These are phyloP conservation scores for Drosophila obscura DNA, from an alignment of 1,140 invertebrate species.

Conservation along the genomic window DNA sequence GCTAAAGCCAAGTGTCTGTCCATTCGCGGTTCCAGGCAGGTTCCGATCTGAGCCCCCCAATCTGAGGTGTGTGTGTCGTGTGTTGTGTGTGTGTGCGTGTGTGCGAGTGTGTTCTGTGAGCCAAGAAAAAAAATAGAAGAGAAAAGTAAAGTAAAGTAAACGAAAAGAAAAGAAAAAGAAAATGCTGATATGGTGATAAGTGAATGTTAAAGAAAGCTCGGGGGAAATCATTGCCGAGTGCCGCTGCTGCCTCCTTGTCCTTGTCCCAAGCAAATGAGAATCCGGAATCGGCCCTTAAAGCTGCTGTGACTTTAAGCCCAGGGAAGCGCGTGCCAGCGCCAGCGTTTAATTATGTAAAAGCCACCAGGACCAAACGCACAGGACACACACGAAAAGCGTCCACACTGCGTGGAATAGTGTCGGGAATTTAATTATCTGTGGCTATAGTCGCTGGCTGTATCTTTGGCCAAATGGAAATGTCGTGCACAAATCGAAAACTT, in stretches of 20 bases:
- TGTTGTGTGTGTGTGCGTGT: conserved; percentile 1
- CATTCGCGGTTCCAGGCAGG: conserved; percentile 4
- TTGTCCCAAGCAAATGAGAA: conserved; percentile 52
- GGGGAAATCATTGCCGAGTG: conserved; percentile 80
- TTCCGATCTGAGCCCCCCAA: background rate
- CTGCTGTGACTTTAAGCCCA: conserved; percentile 56
- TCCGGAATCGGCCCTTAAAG: conserved; percentile 41
- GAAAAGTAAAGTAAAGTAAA: background rate
- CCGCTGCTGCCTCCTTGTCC: conserved; percentile 33
- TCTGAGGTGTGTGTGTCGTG: no score
- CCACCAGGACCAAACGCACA: conserved; percentile 30
- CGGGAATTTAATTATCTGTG: conserved; percentile 4
- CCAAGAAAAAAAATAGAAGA: background rate
- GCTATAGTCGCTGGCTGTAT: conserved; percentile 35
- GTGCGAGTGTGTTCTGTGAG: conserved; percentile 7
- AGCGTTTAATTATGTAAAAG: conserved; percentile 63
- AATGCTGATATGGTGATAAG: conserved; percentile 68
- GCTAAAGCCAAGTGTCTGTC: no score
- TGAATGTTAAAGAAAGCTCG: conserved; percentile 61
- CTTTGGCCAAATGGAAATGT: conserved; percentile 34
- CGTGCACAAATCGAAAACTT: conserved; percentile 71
- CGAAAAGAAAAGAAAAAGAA: background rate
- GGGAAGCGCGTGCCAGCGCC: conserved; percentile 38
- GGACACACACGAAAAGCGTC: conserved; percentile 9
- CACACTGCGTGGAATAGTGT: conserved; percentile 22